These are phyloP conservation scores for Chaetophractus vellerosus DNA, from an alignment of 2,797 vertebrate genomes.

Conservation along the genomic window DNA sequence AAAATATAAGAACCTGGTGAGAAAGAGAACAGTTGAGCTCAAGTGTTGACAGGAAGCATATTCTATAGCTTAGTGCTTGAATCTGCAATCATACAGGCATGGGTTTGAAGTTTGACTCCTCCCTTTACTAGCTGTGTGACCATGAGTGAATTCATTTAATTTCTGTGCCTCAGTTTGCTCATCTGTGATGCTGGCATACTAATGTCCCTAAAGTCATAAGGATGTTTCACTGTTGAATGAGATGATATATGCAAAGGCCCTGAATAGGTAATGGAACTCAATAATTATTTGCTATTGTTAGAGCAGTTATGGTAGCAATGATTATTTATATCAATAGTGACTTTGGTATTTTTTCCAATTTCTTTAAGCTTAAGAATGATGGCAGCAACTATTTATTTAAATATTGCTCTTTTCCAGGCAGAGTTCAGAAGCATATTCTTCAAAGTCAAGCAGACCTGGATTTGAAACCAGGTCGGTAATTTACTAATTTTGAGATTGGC, in stretches of 20 bases:
- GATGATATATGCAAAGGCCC: background rate
- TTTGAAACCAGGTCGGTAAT: background rate
- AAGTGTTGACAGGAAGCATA: background rate
- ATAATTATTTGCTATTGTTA: background rate
- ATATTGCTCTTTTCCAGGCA: background rate
- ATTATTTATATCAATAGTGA: background rate
- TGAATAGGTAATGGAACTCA: background rate
- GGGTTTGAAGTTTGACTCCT: background rate
- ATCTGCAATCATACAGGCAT: background rate
- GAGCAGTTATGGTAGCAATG: background rate
- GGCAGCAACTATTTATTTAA: background rate
- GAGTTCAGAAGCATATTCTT: background rate
- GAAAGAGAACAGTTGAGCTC: background rate
- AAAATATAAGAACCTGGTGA: background rate
- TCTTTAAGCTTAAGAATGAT: background rate
- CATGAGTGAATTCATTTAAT: background rate
- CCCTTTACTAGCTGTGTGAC: background rate
- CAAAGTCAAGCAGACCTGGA: background rate
- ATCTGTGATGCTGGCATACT: background rate
- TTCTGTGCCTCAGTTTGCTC: background rate
- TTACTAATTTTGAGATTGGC: background rate
- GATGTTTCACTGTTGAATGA: background rate
- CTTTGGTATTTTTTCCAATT: background rate
- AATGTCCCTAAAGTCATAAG: background rate
- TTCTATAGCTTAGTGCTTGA: background rate